phyloP scores from a whole-genome alignment of 2,113 vertebrate species.

The Cairina moschata region DNA sequence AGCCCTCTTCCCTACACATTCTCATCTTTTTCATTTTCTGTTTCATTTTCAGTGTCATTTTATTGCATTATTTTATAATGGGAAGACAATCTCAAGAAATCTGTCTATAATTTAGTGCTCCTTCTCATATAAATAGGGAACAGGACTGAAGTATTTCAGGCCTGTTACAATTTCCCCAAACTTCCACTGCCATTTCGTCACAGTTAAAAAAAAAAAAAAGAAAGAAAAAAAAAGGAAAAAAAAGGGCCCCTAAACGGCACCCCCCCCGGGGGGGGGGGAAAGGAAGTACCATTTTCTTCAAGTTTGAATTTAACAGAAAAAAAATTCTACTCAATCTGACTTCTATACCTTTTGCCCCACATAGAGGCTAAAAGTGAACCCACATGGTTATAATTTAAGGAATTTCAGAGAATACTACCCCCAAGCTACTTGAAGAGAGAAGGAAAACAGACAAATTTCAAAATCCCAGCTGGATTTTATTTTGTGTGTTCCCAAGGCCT shows the following conservation, averaged over 20 bases:
- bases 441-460: background rate
- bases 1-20: background rate
- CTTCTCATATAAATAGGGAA: background rate
- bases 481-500: background rate
- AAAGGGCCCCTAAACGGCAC: too few species aligned
- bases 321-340: background rate
- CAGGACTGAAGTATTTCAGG: background rate
- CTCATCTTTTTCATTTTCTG: conserved; percentile 17
- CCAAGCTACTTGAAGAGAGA: background rate
- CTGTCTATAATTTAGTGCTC: background rate
- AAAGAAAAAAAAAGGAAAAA: background rate
- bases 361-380: background rate
- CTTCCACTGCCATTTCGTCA: background rate
- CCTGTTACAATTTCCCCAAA: background rate
- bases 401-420: background rate
- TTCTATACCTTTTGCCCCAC: background rate
- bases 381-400: background rate
- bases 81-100: background rate
- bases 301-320: background rate
- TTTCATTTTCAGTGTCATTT: conserved; percentile 47
- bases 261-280: too few species aligned
- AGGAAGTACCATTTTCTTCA: background rate
- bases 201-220: background rate
- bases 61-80: conserved; percentile 32
- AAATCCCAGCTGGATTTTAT: background rate